Evolutionary conservation across 2,113 vertebrate genomes (phyloP).

Genomic region (Fregetta grallaria): DNA sequence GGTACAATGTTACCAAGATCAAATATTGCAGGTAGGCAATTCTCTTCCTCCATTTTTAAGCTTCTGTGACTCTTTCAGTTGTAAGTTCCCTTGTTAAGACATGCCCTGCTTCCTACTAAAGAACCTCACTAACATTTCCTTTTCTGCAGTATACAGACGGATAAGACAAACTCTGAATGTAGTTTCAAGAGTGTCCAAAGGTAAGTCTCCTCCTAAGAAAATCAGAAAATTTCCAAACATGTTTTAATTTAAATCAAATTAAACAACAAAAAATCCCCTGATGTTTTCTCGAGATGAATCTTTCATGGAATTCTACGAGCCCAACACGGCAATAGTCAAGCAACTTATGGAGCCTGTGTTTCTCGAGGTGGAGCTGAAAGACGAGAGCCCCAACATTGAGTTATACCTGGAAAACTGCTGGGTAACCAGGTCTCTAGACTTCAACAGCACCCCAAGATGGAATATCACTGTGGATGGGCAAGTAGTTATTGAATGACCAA

Average conservation of each 20-base stretch:
- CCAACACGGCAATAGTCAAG: not conserved
- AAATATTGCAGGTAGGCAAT: constrained; percentile 10
- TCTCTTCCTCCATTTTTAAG: not conserved
- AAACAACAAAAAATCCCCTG: not conserved
- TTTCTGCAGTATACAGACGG: constrained; percentile 19
- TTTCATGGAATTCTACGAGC: constrained; percentile 1
- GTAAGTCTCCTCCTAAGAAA: constrained; percentile 7
- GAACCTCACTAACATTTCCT: not conserved
- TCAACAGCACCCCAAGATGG: not conserved
- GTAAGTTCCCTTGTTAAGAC: not conserved
- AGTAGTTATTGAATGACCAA: not conserved
- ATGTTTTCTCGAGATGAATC: not conserved
- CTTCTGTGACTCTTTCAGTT: not conserved
- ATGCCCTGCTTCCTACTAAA: not conserved
- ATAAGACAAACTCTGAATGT: constrained; percentile 32
- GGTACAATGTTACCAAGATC: not conserved
- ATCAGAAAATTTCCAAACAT: not conserved
- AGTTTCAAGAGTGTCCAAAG: constrained; percentile 52
- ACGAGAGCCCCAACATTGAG: not conserved
- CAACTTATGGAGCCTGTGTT: not conserved
- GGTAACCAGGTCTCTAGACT: not conserved
- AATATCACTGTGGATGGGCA: constrained; percentile 34
- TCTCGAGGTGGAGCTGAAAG: constrained; percentile 49
- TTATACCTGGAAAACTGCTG: constrained; percentile 44
- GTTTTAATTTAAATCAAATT: not conserved